Evolutionary conservation across 2,888 invertebrate species (phyloP).

Genomic region (Carpatolechia fugitivella): DNA sequence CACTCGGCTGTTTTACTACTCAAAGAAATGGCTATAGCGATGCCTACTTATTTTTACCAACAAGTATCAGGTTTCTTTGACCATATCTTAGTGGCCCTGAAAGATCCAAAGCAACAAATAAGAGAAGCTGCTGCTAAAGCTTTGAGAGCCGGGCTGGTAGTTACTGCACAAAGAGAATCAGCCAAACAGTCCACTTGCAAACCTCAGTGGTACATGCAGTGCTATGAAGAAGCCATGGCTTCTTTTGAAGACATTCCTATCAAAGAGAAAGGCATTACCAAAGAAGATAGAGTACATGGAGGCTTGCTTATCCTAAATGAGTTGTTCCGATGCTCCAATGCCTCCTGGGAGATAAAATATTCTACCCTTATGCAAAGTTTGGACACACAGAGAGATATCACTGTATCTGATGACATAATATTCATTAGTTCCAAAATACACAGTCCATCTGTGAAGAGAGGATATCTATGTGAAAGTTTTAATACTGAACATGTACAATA

Average conservation of each 20-base stretch:
- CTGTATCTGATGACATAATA: slow-evolving; percentile 76
- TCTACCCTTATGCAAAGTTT: slow-evolving; percentile 83
- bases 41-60: slow-evolving; percentile 98
- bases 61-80: slow-evolving; percentile 96
- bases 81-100: slow-evolving; percentile 93
- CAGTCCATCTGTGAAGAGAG: slow-evolving; percentile 79
- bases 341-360: slow-evolving; percentile 90
- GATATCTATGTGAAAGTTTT: slow-evolving; percentile 68
- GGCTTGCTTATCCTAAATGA: slow-evolving; percentile 96
- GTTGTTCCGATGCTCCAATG: slow-evolving; percentile 92
- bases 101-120: slow-evolving; percentile 94
- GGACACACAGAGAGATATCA: slow-evolving; percentile 67
- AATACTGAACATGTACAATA: slow-evolving; percentile 75
- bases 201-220: slow-evolving; percentile 95
- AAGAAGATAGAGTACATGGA: slow-evolving; percentile 96
- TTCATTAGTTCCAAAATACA: slow-evolving; percentile 80
- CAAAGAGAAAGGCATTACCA: slow-evolving; percentile 87
- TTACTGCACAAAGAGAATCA: slow-evolving; percentile 97
- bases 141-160: slow-evolving; percentile 94
- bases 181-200: slow-evolving; percentile 93
- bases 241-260: slow-evolving; percentile 84
- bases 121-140: slow-evolving; percentile 96
- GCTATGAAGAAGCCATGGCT: slow-evolving; percentile 92
- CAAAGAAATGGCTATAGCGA: slow-evolving; percentile 95
- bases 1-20: slow-evolving; percentile 95